Conservation (phyloP, 1,140 invertebrate species). For the Leptinotarsa defecta region DNA sequence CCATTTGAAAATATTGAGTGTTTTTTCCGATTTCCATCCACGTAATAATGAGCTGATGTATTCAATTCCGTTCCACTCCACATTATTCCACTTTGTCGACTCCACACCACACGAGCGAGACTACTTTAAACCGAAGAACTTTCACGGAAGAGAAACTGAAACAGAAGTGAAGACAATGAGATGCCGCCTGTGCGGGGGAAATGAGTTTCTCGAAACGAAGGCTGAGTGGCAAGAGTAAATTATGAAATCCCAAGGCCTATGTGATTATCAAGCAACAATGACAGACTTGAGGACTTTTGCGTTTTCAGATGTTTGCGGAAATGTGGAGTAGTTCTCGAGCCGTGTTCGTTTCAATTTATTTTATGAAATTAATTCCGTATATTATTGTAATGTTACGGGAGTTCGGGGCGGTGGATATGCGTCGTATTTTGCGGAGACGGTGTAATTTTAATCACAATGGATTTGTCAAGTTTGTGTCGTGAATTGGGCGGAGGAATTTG, state of each 20-base stretch:
- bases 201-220: conserved; percentile 11
- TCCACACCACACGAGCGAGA: not conserved
- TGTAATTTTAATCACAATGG: conserved; percentile 17
- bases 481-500: not conserved
- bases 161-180: conserved; percentile 21
- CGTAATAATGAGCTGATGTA: not conserved
- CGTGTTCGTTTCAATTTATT: conserved; percentile 22
- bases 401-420: not conserved
- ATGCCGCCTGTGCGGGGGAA: conserved; percentile 1
- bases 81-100: conserved; percentile 7
- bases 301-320: conserved; percentile 10
- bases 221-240: conserved; percentile 17
- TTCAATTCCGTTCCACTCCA: not conserved
- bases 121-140: conserved; percentile 8
- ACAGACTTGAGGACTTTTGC: conserved; percentile 21
- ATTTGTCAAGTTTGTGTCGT: conserved; percentile 9
- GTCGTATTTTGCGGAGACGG: not conserved
- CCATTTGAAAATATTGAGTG: too few species aligned
- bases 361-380: conserved; percentile 19
- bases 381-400: conserved; percentile 7
- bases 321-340: not conserved
- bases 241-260: conserved; percentile 16
- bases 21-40: not conserved
- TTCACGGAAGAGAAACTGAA: conserved; percentile 12
- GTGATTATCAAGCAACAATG: conserved; percentile 22